Evolutionary conservation across 2,888 invertebrate species (phyloP).

Genomic region (Acanthopleura granulata): DNA sequence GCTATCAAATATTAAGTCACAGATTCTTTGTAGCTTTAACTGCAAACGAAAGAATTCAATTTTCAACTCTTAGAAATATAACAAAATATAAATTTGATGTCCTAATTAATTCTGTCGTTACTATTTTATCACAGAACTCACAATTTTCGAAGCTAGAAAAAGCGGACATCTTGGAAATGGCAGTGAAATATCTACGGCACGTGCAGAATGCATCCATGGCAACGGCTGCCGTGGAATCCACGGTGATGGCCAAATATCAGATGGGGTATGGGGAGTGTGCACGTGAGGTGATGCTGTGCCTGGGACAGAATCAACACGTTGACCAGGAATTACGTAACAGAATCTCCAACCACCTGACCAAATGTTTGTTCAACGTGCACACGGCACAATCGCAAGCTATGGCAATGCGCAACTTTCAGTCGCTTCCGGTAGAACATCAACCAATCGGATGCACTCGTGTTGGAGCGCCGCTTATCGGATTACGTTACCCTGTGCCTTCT

Average conservation of each 20-base stretch:
- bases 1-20: no score
- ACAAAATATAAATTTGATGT: no score
- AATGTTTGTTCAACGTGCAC: constrained; percentile 6
- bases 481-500: no score
- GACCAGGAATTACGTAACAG: not conserved
- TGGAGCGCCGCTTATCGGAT: no score
- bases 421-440: no score
- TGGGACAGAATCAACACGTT: not conserved
- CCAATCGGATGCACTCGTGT: no score
- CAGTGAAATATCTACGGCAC: constrained; percentile 18
- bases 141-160: constrained; percentile 20
- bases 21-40: no score
- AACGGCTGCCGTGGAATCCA: not conserved
- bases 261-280: constrained; percentile 18
- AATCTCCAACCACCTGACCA: constrained; percentile 2
- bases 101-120: no score
- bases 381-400: not conserved
- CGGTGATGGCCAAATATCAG: constrained; percentile 2
- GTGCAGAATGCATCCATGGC: not conserved
- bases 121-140: constrained; percentile 7
- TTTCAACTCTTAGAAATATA: no score
- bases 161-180: constrained; percentile 18
- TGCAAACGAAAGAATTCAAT: no score
- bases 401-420: not conserved
- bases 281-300: constrained; percentile 11